Evolutionary conservation across 2,888 invertebrate genomes (phyloP).

Genomic region (Merodon equestris): DNA sequence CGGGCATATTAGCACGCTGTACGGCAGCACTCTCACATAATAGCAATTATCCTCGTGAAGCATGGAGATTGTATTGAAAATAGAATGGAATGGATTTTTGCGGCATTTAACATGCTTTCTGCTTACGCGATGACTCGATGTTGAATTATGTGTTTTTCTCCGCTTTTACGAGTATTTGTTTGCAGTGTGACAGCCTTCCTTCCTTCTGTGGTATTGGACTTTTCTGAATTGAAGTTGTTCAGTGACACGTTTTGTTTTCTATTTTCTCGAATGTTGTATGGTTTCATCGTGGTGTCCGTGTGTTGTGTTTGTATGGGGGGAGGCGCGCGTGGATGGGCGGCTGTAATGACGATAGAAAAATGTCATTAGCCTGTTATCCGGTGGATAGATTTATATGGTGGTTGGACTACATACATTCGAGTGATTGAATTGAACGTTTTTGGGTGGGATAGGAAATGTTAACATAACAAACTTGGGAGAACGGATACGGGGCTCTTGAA

Average conservation of each 20-base stretch:
- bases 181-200: background rate
- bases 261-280: conserved; percentile 43
- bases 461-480: no score
- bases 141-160: conserved; percentile 37
- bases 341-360: conserved; percentile 36
- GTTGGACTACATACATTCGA: background rate
- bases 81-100: conserved; percentile 26
- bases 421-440: background rate
- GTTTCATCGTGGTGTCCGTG: conserved; percentile 54
- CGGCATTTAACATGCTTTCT: conserved; percentile 20
- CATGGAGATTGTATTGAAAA: conserved; percentile 5
- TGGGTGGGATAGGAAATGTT: conserved; percentile 1
- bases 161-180: no score
- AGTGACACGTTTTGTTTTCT: conserved; percentile 49
- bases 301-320: conserved; percentile 32
- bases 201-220: conserved; percentile 3
- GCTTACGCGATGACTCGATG: conserved; percentile 38
- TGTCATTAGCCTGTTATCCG: conserved; percentile 61
- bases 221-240: conserved; percentile 45
- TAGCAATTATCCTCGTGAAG: conserved; percentile 39
- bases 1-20: conserved; percentile 31
- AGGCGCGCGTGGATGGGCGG: no score
- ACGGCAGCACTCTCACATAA: conserved; percentile 15
- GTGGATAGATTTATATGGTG: conserved; percentile 11
- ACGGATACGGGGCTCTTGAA: no score